phyloP scores from a whole-genome alignment of 1,140 invertebrate genomes.

The Agrypnia vestita region DNA sequence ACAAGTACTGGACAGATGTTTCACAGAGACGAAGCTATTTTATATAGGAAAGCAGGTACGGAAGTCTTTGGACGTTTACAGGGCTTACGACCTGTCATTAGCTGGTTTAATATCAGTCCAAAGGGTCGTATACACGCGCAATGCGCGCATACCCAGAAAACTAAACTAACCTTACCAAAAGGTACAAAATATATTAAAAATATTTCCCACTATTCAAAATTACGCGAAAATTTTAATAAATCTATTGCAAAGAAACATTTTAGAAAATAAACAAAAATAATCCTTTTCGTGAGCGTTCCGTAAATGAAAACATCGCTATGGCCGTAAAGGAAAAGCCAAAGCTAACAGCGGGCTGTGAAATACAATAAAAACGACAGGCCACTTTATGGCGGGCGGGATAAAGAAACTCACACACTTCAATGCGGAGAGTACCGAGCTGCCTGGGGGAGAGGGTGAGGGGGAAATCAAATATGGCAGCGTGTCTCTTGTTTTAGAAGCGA shows the following conservation, averaged over 20 bases:
- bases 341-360: constrained; percentile 26
- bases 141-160: too few relatives aligned
- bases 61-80: too few relatives aligned
- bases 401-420: constrained; percentile 29
- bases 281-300: constrained; percentile 9
- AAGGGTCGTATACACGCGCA: too few relatives aligned
- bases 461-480: constrained; percentile 18
- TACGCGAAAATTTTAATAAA: neutral
- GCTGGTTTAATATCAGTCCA: too few relatives aligned
- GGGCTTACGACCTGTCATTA: too few relatives aligned
- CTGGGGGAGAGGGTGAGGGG: neutral
- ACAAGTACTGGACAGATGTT: too few relatives aligned
- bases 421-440: neutral
- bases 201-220: too few relatives aligned
- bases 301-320: constrained; percentile 32
- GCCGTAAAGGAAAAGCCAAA: constrained; percentile 22
- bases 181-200: too few relatives aligned
- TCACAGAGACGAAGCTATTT: too few relatives aligned
- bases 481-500: neutral
- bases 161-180: too few relatives aligned
- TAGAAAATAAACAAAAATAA: constrained; percentile 6
- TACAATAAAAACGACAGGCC: constrained; percentile 36
- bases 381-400: constrained; percentile 41
- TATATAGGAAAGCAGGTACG: too few relatives aligned
- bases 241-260: constrained; percentile 29